phyloP scores from a whole-genome alignment of 2,888 invertebrate genomes.

The Luffia ferchaultella region DNA sequence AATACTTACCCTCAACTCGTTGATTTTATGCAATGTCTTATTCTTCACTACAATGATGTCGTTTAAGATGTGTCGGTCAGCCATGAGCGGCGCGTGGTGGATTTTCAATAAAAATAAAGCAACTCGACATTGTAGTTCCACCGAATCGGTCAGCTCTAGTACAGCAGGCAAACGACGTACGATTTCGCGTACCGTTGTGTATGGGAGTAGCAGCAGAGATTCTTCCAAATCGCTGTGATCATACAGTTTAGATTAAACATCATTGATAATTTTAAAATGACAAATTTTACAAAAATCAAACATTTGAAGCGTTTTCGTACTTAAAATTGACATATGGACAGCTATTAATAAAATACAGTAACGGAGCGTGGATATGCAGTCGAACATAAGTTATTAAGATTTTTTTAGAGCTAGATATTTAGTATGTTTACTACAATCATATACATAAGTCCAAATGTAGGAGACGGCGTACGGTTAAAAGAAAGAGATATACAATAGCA shows the following conservation, averaged over 20 bases:
- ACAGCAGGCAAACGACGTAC: slow-evolving; percentile 75
- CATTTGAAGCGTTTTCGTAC: no score
- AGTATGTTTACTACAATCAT: no score
- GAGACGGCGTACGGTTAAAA: no score
- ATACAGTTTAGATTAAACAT: background rate
- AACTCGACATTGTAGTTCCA: slow-evolving; percentile 80
- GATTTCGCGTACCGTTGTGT: slow-evolving; percentile 80
- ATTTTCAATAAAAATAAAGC: slow-evolving; percentile 79
- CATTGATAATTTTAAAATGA: no score
- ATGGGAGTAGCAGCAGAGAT: slow-evolving; percentile 84
- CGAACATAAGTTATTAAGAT: no score
- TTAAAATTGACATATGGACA: no score
- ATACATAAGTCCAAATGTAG: no score
- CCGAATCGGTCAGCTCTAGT: slow-evolving; percentile 72
- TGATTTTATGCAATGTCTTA: slow-evolving; percentile 62
- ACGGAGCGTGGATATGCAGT: no score
- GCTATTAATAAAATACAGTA: no score
- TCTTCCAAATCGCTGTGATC: slow-evolving; percentile 87
- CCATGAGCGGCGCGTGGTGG: slow-evolving; percentile 81
- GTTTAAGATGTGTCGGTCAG: slow-evolving; percentile 73
- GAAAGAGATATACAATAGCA: no score
- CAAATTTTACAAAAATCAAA: no score
- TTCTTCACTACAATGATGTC: slow-evolving; percentile 71
- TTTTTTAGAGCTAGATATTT: no score
- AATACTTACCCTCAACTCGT: slow-evolving; percentile 71